These are phyloP conservation scores for Myanophis thanlyinensis DNA, from an alignment of 2,113 vertebrate species.

Conservation along the genomic window DNA sequence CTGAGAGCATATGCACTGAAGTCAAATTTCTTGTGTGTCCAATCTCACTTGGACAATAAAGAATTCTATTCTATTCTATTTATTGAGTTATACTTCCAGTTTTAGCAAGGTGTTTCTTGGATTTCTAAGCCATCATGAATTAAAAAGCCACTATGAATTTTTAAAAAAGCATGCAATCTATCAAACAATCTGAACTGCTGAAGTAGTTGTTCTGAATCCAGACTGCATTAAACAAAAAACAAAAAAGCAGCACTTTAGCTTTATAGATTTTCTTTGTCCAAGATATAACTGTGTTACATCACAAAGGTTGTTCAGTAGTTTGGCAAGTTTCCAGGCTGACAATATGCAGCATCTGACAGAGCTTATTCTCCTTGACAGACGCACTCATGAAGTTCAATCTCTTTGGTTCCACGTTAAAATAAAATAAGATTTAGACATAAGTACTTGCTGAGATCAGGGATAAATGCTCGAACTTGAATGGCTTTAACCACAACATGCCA, in stretches of 20 bases:
- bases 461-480: constrained; percentile 1
- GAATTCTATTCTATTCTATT: too few relatives aligned
- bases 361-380: constrained; percentile 22
- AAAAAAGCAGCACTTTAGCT: not conserved
- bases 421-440: constrained; percentile 43
- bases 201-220: not conserved
- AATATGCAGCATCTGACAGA: constrained; percentile 51
- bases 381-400: constrained; percentile 43
- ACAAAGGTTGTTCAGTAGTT: constrained; percentile 50
- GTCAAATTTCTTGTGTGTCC: too few relatives aligned
- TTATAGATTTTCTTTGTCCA: constrained; percentile 21
- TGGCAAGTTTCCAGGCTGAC: constrained; percentile 52
- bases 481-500: constrained; percentile 9
- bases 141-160: too few relatives aligned
- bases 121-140: not conserved
- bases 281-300: constrained; percentile 35
- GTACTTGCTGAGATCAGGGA: constrained; percentile 35
- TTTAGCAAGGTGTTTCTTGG: not conserved
- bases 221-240: not conserved
- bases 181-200: not conserved
- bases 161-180: not conserved
- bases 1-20: too few relatives aligned
- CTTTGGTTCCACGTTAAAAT: constrained; percentile 44
- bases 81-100: not conserved
- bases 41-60: too few relatives aligned